These are phyloP conservation scores for Nansenia antarctica DNA, from an alignment of 2,113 vertebrate species.

Conservation along the genomic window DNA sequence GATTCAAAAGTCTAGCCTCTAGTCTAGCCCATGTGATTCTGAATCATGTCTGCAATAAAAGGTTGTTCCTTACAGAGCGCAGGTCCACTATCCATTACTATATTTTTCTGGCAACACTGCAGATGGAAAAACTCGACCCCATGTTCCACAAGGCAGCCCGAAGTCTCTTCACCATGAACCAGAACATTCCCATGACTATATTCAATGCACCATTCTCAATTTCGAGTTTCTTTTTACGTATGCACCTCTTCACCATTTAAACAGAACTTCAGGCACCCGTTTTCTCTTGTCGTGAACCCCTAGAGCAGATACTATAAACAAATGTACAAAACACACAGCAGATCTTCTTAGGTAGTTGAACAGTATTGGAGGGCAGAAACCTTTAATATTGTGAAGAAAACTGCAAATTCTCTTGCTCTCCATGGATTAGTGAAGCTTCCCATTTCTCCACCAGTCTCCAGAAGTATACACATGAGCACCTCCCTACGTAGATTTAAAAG, in stretches of 20 bases:
- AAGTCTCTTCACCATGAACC: conserved; percentile 75
- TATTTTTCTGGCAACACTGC: not conserved
- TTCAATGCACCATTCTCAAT: conserved; percentile 63
- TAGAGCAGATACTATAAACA: conserved; percentile 62
- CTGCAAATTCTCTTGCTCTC: conserved; percentile 71
- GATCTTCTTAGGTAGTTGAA: conserved; percentile 66
- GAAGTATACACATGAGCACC: too few species aligned
- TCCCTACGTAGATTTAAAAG: too few species aligned
- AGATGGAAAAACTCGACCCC: not conserved
- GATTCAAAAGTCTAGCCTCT: not conserved
- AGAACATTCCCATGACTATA: conserved; percentile 38
- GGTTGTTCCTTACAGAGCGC: not conserved
- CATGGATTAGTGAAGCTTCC: conserved; percentile 74
- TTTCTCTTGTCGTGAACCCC: conserved; percentile 55
- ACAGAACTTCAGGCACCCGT: conserved; percentile 62
- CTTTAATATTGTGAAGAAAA: conserved; percentile 80
- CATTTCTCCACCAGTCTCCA: too few species aligned
- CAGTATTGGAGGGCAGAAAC: conserved; percentile 62
- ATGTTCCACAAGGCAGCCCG: not conserved
- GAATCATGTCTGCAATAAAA: not conserved
- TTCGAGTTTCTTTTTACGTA: conserved; percentile 35
- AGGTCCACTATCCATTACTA: not conserved
- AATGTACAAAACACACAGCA: conserved; percentile 72
- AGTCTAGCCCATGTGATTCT: not conserved
- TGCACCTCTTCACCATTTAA: conserved; percentile 44